Base-by-base conservation (phyloP, 2,113 vertebrate genomes). In the Hippocampus abdominalis region DNA sequence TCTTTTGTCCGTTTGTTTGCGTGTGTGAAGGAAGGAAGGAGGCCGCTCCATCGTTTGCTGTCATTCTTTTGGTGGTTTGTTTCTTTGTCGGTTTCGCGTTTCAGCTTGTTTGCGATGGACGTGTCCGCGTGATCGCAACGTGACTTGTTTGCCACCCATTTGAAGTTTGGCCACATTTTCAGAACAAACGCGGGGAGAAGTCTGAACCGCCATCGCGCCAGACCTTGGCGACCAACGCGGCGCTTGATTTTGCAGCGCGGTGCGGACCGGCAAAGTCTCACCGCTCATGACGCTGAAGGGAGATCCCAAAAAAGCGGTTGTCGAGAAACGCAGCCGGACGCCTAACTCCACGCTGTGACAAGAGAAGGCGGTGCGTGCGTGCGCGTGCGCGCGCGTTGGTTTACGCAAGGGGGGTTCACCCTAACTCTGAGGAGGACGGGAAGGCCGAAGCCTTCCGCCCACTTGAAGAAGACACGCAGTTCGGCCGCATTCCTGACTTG, bases 401-500 rank as follows among this genome's bases (percentile, higher is more conserved):
- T 51, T 63, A 64, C 42, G 71, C 2, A 54, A 46, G 54, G 57
- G 39, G 66, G 69, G 44, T n/a, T n/a, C n/a, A n/a, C n/a, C n/a
- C n/a, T 71, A 72, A 68, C 49, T 61, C 18, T 4, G 42, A 27
- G 40, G 61, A 71, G 60, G 69, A 70, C 69, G 71, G 46, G 75
- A 74, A 76, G 20, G 44, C 73, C 42, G 59, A 42, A 62, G 23
- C 16, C 48, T 44, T 60, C 49, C 70, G 66, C 68, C 53, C 77
- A 65, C 56, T 27, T 62, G 54, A 71, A 81, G 70, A 82, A 81
- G 71, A 83, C 79, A 44, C 73, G 3, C 29, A 49, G 76, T 71
- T 80, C 84, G 71, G 63, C 67, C 0, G 13, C 75, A 83, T 76
- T 79, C 67, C 64, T 77, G 57, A 16, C 0, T 32, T 67, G 21